Evolutionary conservation across 92 coral and sea anemone genomes (phyloP).

Genomic region (Zoanthus gigantus): DNA sequence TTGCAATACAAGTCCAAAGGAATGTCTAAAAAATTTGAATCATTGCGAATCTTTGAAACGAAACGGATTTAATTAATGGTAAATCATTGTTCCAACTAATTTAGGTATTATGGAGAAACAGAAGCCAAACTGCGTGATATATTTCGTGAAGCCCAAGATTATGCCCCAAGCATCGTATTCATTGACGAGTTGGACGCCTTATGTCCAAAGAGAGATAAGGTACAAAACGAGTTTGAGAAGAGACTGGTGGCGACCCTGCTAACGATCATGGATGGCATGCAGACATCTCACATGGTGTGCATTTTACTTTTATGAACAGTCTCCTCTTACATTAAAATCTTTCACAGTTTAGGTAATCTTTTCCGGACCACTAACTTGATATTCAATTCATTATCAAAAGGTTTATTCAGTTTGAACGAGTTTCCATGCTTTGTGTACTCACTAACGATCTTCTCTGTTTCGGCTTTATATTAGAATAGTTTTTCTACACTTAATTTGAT

Average conservation of each 20-base stretch:
- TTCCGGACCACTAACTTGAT: background rate
- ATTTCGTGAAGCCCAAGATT: slow-evolving; percentile 90
- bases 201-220: slow-evolving; percentile 96
- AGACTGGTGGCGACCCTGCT: slow-evolving; percentile 96
- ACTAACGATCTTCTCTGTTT: too few relatives aligned
- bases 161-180: slow-evolving; percentile 90
- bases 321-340: background rate
- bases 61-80: background rate
- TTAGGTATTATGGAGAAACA: slow-evolving; percentile 94
- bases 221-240: slow-evolving; percentile 98
- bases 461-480: too few relatives aligned
- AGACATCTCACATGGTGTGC: slow-evolving; percentile 58
- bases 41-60: too few relatives aligned
- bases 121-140: slow-evolving; percentile 96
- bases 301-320: background rate
- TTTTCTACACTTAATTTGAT: too few relatives aligned
- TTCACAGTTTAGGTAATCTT: too few relatives aligned
- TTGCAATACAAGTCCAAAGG: too few relatives aligned
- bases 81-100: background rate
- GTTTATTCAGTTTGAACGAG: too few relatives aligned
- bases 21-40: too few relatives aligned
- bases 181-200: slow-evolving; percentile 96
- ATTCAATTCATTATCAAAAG: too few relatives aligned
- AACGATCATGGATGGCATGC: slow-evolving; percentile 94
- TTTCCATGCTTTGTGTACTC: too few relatives aligned